These are phyloP conservation scores for Ecdyonurus torrentis DNA, from an alignment of 2,888 invertebrate species.

Conservation along the genomic window DNA sequence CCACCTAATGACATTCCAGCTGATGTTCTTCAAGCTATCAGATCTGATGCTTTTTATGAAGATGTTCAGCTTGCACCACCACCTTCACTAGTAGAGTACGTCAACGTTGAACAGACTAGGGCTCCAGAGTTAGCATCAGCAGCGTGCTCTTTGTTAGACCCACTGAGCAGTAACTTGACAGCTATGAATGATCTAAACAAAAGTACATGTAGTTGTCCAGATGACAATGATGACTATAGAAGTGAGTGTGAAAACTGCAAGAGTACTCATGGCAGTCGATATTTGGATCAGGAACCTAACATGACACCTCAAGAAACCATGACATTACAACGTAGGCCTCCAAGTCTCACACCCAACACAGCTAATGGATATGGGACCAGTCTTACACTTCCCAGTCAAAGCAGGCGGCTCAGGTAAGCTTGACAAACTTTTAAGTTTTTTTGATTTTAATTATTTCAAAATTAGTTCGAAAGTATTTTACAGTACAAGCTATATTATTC, in stretches of 20 bases:
- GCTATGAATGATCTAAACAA: slow-evolving; percentile 23
- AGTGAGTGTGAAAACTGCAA: slow-evolving; percentile 78
- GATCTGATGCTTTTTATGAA: slow-evolving; percentile 22
- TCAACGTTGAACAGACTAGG: slow-evolving; percentile 4
- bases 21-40: slow-evolving; percentile 12
- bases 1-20: background rate
- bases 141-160: no score
- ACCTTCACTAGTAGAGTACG: slow-evolving; percentile 10
- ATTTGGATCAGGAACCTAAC: slow-evolving; percentile 38
- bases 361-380: slow-evolving; percentile 40
- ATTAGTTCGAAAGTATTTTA: no score
- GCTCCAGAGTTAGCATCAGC: slow-evolving; percentile 4
- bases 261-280: slow-evolving; percentile 50
- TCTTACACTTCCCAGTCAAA: slow-evolving; percentile 44
- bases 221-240: slow-evolving; percentile 53
- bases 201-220: slow-evolving; percentile 19
- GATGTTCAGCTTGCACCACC: slow-evolving; percentile 18
- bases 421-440: no score
- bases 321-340: slow-evolving; percentile 44
- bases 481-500: no score
- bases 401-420: slow-evolving; percentile 15
- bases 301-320: slow-evolving; percentile 44
- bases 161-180: slow-evolving; percentile 13
- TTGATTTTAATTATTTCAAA: no score
- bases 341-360: slow-evolving; percentile 27